These are phyloP conservation scores for Zosterops pallidus DNA, from an alignment of 2,113 vertebrate species.

Conservation along the genomic window DNA sequence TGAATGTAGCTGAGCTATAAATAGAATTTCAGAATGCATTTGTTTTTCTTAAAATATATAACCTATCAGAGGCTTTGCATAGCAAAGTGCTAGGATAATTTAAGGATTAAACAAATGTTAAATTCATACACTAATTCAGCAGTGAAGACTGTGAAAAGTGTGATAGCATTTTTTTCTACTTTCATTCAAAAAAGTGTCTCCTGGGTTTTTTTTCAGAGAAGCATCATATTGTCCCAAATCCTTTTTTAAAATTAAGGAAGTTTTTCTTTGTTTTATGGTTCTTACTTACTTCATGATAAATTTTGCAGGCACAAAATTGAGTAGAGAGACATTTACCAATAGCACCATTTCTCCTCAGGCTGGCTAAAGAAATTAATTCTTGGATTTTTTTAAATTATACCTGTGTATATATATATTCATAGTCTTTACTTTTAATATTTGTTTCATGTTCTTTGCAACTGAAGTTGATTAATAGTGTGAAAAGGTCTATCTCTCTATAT, in stretches of 20 bases:
- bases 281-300: not conserved
- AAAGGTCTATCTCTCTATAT: not conserved
- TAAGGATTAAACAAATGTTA: not conserved
- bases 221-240: not conserved
- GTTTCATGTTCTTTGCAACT: not conserved
- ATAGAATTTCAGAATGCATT: not conserved
- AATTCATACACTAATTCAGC: not conserved
- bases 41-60: not conserved
- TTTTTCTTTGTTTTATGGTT: not conserved
- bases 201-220: not conserved
- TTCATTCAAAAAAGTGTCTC: not conserved
- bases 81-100: not conserved
- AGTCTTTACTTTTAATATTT: not conserved
- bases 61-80: not conserved
- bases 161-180: not conserved
- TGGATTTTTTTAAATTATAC: not conserved
- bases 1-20: not conserved
- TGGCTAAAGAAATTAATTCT: not conserved
- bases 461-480: not conserved
- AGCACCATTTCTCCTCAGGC: not conserved
- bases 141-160: not conserved
- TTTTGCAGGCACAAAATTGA: not conserved
- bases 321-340: not conserved
- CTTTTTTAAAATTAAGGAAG: not conserved
- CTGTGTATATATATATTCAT: not conserved